Base-by-base conservation (phyloP, 2,888 invertebrate species). In the Eupithecia subfuscata region DNA sequence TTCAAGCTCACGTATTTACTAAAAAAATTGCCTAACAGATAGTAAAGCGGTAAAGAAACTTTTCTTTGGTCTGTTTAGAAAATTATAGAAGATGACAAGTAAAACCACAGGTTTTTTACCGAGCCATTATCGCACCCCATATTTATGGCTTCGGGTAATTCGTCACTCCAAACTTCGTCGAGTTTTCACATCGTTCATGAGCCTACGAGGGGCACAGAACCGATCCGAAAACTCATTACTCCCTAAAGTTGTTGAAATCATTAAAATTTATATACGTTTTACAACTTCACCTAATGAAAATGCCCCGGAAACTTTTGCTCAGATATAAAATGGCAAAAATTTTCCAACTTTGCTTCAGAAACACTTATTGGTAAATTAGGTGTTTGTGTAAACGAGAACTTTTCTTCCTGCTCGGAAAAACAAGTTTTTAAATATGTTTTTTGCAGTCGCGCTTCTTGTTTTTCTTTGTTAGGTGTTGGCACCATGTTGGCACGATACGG, bases 211-310 rank as follows among this genome's bases (percentile, higher is more conserved):
- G 77, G 81, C 76, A 67, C 80, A 79, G 83, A 78, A 78, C 83
- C 80, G 82, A 87, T 85, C 86, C 84, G 80, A 86, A 85, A 88
- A 86, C 89, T 90, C 88, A 90, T 91, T 91, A 90, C 89, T 86
- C 85, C 84, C 85, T 82, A 82, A 90, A 90, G 89, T 90, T 89
- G 88, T 85, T 86, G 85, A 85, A 90, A 91, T 91, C 91, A 90
- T 92, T 91, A 91, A 89, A 91, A 89, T 91, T 90, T 91, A 91
- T 90, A 86, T 82, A 89, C 88, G 86, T 87, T 85, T 84, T 85
- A 86, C 84, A 87, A 90, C 86, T 90, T 88, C 82, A 84, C 84
- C 85, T 87, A 88, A 90, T 90, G 89, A 89, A 90, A 89, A 90
- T 87, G 84, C 83, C 84, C 83, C 86, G 86, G 87, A 88, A 84